Evolutionary conservation across 2,797 vertebrate species (phyloP), one percentile per base, ranked within the genome.

Genomic region (Liparis tanakae): DNA sequence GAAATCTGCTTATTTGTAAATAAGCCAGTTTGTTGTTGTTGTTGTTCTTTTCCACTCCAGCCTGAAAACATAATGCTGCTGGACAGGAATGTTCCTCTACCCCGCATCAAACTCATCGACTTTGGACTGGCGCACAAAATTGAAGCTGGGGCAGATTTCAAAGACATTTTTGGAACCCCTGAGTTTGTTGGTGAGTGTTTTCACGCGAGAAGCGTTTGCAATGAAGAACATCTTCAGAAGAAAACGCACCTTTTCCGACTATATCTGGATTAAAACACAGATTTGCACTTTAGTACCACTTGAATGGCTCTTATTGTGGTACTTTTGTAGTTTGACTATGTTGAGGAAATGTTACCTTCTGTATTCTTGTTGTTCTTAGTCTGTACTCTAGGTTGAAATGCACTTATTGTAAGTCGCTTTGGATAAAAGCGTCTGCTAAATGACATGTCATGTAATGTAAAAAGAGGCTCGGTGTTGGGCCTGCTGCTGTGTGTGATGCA

Each of bases 31-130:
- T 68, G 76, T 6, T 78, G 77, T 7, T 85, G 15, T n/a, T 30
- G 25, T 46, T 48, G 44, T 48, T 48, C 8, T 73, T 65, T 78
- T 89, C 83, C 6, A 53, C 37, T 51, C 30, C 61, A 99, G 98
- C 98, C 98, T 92, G 98, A 99, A 93, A 99, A 99, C 75, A 98
- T 99, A 83, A 99, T 99, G 97, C 95, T 99, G 87, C 94, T 99
- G 83, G 97, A 99, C 91, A 96, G 97, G 86, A 94, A 95, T 30
- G 91, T 94, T 62, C 87, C 93, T 60, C 79, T 96, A 67, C 97
- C 97, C 0, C 96, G 95, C 72, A 99, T 99, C 87, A 99, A 99
- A 82, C 81, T 99, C 85, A 99, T 99, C 76, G 98, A 99, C 86
- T 99, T 99, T 18, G 97, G 98, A 62, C 91, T 99, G 82, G 97